Percentiles rank a stretch among this genome's conserved stretches.
Evolutionary conservation across 2,888 invertebrate genomes (phyloP).

Genomic region (Osedax frankpressi): DNA sequence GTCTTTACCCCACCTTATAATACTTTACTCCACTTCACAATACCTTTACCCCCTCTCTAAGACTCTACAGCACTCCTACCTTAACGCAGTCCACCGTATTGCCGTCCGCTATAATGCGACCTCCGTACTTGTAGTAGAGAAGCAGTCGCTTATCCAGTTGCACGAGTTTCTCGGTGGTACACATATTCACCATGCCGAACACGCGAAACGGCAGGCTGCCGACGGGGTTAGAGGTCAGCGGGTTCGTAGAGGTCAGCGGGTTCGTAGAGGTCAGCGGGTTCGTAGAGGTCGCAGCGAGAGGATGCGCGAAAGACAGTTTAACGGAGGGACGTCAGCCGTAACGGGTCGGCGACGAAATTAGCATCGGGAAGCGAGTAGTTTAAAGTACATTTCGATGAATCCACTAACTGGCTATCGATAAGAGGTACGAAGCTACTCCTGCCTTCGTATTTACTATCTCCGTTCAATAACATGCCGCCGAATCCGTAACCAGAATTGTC

Average conservation of each 20-base stretch:
- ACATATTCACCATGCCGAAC: slow-evolving; percentile 88
- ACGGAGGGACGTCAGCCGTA: no score
- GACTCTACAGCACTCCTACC: no score
- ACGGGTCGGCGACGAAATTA: no score
- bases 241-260: no score
- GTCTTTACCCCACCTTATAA: no score
- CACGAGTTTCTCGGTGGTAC: slow-evolving; percentile 83
- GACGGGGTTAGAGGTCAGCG: no score
- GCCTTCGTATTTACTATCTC: slow-evolving; percentile 65
- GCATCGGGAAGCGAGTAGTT: no score
- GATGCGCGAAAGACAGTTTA: no score
- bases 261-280: no score
- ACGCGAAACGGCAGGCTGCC: slow-evolving; percentile 66
- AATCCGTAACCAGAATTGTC: slow-evolving; percentile 77
- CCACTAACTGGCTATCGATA: slow-evolving; percentile 48
- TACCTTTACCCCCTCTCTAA: no score
- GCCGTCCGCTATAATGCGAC: slow-evolving; percentile 48
- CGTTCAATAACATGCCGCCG: slow-evolving; percentile 75
- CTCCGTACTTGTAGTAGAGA: slow-evolving; percentile 86
- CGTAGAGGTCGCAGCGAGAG: no score
- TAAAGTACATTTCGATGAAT: background rate
- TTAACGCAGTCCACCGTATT: slow-evolving; percentile 92
- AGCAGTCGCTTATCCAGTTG: slow-evolving; percentile 75
- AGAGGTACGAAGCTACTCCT: slow-evolving; percentile 72
- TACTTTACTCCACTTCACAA: no score